Base-by-base conservation (phyloP, 2,113 vertebrate genomes). In the Paracyprichromis sp. region DNA sequence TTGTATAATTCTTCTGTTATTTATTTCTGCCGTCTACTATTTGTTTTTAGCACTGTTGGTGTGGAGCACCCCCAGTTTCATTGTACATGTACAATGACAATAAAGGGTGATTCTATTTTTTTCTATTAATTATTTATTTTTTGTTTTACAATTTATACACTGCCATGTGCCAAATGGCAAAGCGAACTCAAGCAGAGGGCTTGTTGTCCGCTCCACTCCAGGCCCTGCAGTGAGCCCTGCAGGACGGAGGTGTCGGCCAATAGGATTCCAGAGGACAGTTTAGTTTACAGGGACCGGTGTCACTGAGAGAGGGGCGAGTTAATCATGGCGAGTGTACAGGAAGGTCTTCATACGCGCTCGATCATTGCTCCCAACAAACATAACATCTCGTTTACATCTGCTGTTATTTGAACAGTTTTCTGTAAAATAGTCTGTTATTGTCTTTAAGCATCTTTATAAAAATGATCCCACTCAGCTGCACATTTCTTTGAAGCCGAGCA, bases 261-360 rank as follows among this genome's bases (percentile, higher is more conserved):
- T 9, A 31, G 57, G 19, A 53, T 53, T 53, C 19, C 16, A 19
- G 47, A 59, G 26, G 26, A 59, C 57, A 31, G 57, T 17, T 31
- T 9, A 0, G 2, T 31, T 59, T 59, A 59, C 26, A 5, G 56
- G 26, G 14, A 59, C 26, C 56, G 1, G 47, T 19, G 16, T 17
- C 4, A 59, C 0, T 29, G 56, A 29, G 56, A 29, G 13, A 59
- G 24, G 0, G 26, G 26, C 8, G 26, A 14, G 56, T 0, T 31
- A 8, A 59, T 59, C 56, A 2, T 8, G 24, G 56, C 14, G 4
- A 16, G 12, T 16, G 4, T 14, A 59, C 14, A 53, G 50, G 52
- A 53, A 47, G 14, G 47, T 19, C 47, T 16, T 63, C 16, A 34
- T 19, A 17, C 16, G 0, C 9, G 29, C 57, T 61, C 0, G 3